Base-by-base conservation (phyloP, 2,888 invertebrate genomes). In the Amblyjoppa fuscipennis region DNA sequence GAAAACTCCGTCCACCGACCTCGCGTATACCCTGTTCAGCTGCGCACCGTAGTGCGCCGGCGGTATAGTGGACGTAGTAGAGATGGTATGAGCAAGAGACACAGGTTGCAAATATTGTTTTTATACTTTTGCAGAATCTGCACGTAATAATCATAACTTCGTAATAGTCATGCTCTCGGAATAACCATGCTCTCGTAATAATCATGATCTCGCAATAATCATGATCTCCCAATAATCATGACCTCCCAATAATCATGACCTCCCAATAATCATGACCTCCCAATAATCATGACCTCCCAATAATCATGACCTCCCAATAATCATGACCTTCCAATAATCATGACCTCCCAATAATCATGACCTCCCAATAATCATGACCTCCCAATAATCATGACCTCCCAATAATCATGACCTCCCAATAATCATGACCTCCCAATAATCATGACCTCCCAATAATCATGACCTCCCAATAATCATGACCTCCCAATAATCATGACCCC, bases 1-100 rank as follows among this genome's bases (percentile, higher is more conserved):
- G 78, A 82, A 85, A 68, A 61, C 61, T 31, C 28, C 34, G 61
- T 61, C 61, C 61, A 28, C 59, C 59, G 59, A 11, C 59, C 45
- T 45, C 16, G 61, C 7, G 61, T n/a, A 34, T 61, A 34, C 28
- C 5, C 61, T 16, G 28, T 13, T 28, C 28, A 16, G 31, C 61
- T 4, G 3, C 61, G 31, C n/a, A 16, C 31, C 13, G 34, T 3
- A 13, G 45, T 45, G 6, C 28, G 61, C 13, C 16, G 13, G 13
- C 61, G 61, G 4, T 45, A 45, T 13, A 61, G 13, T 34, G 28
- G 6, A 61, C 34, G 3, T 45, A 3, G 16, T 31, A 61, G 34
- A 34, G 31, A n/a, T 34, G 34, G 34, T 11, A 61, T 2, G 6
- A 31, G 34, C 28, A 61, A n/a, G 61, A 13, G 6, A 31, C 31